Evolutionary conservation across 2,113 vertebrate genomes (phyloP).

Genomic region (Spea multiplicata): DNA sequence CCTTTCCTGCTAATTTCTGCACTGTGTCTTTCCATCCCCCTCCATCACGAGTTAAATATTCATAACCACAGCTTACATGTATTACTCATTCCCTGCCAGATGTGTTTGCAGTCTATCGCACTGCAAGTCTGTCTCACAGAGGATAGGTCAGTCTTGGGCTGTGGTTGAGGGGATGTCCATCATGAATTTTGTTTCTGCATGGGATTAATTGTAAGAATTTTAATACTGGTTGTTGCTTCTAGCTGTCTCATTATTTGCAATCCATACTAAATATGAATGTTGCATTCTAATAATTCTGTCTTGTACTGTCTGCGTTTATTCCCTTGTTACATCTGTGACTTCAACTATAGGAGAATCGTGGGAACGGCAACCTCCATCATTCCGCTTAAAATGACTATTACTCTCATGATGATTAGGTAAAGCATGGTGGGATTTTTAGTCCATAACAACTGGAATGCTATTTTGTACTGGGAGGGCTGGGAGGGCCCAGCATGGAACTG

Average conservation of each 20-base stretch:
- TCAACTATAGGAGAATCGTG: neutral
- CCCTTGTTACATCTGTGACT: neutral
- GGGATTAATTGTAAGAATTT: conserved; percentile 39
- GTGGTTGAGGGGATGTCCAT: neutral
- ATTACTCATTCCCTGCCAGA: conserved; percentile 17
- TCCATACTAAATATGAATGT: conserved; percentile 40
- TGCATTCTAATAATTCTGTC: neutral
- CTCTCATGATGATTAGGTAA: neutral
- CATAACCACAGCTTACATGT: conserved; percentile 14
- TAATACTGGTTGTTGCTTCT: conserved; percentile 13
- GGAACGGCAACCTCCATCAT: neutral
- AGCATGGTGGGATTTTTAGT: neutral
- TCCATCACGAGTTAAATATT: neutral
- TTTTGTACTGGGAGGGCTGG: neutral
- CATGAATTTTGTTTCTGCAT: conserved; percentile 34
- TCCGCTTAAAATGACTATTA: neutral
- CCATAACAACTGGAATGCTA: neutral
- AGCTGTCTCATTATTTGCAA: conserved; percentile 35
- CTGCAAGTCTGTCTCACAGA: conserved; percentile 10
- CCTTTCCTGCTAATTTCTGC: neutral
- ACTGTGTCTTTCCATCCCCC: neutral
- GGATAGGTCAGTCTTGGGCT: conserved; percentile 3
- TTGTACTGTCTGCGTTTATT: neutral
- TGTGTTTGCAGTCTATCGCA: neutral
- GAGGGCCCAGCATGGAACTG: neutral